Base-by-base conservation (phyloP, 2,113 vertebrate species). In the Caretta caretta region DNA sequence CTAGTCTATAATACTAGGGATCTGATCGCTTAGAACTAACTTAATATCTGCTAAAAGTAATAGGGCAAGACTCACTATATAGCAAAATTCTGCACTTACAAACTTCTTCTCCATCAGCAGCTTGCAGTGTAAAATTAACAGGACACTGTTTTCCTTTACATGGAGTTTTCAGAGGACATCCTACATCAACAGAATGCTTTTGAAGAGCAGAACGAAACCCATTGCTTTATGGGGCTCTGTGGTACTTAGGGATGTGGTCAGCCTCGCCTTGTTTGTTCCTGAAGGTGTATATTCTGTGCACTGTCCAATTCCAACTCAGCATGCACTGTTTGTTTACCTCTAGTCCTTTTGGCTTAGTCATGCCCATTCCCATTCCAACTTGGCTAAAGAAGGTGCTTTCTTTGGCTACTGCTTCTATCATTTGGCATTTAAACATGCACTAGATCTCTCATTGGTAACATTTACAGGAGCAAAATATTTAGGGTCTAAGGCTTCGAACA, bases 341-440 rank as follows among this genome's bases (percentile, higher is more conserved):
- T 24, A 42, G 95, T 96, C 96, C 96, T 35, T 14, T 92, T 96
- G 97, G 86, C 69, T 8, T 92, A 80, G 79, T 53, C 89, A 19
- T 75, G 79, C 94, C 96, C 78, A 92, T 89, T 96, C 84, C 91
- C 86, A 89, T 89, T 96, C 96, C 97, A 82, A 29, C 87, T 93
- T 91, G 97, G 97, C 98, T 97, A 94, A 89, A 93, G 90, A 83
- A 35, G 90, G 96, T 50, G 86, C 94, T 96, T 92, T 95, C 97
- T 97, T 97, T 98, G 97, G 98, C 98, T 97, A 94, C 96, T 88
- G 92, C 95, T 97, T 97, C 97, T 97, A 79, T 97, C 97, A 98
- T 97, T 97, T 97, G 98, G 97, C 98, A 97, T 98, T 98, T 97
- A 84, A 97, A 97, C 86, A 94, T 95, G 97, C 92, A 97, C 35